A percentile compares a stretch with the other conserved stretches of the same genome.
phyloP scores from a whole-genome alignment of 2,888 invertebrate species.

The Sisyra nigra region DNA sequence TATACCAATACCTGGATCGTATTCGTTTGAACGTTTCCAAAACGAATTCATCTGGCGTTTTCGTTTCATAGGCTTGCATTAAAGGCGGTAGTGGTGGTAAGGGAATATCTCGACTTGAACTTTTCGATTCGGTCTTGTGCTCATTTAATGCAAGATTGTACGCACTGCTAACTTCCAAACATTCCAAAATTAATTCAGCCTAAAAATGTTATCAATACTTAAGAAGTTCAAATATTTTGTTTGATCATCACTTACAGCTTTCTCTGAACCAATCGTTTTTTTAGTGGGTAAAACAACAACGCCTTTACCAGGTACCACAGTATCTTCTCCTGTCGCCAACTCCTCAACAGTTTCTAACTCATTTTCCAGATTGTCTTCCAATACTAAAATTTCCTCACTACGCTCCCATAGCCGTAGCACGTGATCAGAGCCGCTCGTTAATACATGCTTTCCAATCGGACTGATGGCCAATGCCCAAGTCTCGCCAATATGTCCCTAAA shows the following conservation, averaged over 20 bases:
- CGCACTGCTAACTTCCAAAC: constrained; percentile 57
- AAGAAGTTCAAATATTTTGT: background rate
- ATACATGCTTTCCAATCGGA: constrained; percentile 61
- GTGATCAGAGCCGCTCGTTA: constrained; percentile 74
- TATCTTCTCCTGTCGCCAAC: constrained; percentile 57
- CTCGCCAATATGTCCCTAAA: constrained; percentile 68
- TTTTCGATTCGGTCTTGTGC: constrained; percentile 23
- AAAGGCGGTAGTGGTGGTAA: constrained; percentile 53
- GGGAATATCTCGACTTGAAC: constrained; percentile 22
- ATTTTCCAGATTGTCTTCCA: constrained; percentile 80
- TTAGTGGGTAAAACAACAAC: constrained; percentile 63
- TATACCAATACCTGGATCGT: constrained; percentile 50
- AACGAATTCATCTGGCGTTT: constrained; percentile 62
- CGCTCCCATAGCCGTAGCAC: constrained; percentile 75
- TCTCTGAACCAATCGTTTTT: constrained; percentile 76
- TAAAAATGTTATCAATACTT: constrained; percentile 16
- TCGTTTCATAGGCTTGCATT: constrained; percentile 63
- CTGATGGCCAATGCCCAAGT: constrained; percentile 61
- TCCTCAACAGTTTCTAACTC: constrained; percentile 62
- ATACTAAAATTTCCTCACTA: constrained; percentile 76
- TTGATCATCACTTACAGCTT: constrained; percentile 69
- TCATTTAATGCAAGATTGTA: constrained; percentile 42
- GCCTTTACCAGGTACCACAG: constrained; percentile 51
- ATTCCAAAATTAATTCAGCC: constrained; percentile 87
- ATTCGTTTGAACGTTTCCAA: constrained; percentile 63